Base-by-base conservation (phyloP, 2,113 vertebrate genomes). In the Phaethornis superciliosus region DNA sequence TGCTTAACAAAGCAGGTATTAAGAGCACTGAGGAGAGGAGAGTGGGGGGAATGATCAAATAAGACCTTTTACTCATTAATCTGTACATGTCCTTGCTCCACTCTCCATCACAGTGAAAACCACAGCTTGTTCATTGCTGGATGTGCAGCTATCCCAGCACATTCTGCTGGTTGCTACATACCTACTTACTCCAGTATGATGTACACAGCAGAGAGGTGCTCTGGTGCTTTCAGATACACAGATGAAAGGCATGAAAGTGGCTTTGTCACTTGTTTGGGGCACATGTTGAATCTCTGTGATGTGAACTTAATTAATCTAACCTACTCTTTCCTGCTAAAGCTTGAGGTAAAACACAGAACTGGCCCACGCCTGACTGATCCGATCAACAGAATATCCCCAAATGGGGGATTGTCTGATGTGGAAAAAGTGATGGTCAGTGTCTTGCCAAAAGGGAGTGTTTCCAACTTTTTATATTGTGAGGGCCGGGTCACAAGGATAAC, bases 211-310 rank as follows among this genome's bases (percentile, higher is more conserved):
- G 85, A 75, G 63, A 67, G 26, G 21, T 55, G 67, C 40, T 80
- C 28, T 52, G 55, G 46, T 60, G 77, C 65, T 97, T 96, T 93
- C 81, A 37, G 37, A 93, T 78, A 59, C 12, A 75, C 35, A 85
- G 65, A 58, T 46, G 20, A 94, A 67, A 40, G 64, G 33, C 72
- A 33, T 74, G 72, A 35, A 6, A 54, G 56, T 32, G 35, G 55
- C 78, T 94, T 93, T 82, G 49, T 85, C 65, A 64, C 76, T 93
- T 94, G 71, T 86, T 95, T 96, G 90, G 79, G 96, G 84, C 58
- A 79, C 37, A 79, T 72, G 52, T 68, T 62, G 71, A 51, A 92
- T 87, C 58, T 85, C 80, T 72, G 47, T 67, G 67, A 46, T 81
- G 63, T 52, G 67, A 95, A 33, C 56, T 70, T 94, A 89, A 95